Percentiles rank a stretch among this genome's conserved stretches.
These are phyloP conservation scores for Drosophila gaucha DNA, from an alignment of 2,888 invertebrate genomes.

Conservation along the genomic window DNA sequence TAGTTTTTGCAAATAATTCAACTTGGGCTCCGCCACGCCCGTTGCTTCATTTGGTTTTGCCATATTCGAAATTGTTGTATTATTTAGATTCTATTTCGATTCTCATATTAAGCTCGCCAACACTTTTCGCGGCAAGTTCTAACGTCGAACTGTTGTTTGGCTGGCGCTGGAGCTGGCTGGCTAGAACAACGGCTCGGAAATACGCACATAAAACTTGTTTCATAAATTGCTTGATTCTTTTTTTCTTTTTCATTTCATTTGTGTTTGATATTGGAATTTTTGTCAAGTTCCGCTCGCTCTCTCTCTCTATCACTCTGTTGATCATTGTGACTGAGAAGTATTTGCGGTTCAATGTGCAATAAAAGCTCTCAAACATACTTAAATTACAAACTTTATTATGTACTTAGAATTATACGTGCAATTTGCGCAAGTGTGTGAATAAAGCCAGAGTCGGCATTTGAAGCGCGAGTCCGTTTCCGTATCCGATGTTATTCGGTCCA, in stretches of 20 bases:
- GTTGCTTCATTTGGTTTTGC: slow-evolving; percentile 45
- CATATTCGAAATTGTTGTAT: slow-evolving; percentile 38
- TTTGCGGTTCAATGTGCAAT: slow-evolving; percentile 40
- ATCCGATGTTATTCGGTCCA: slow-evolving; percentile 93
- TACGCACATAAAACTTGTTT: slow-evolving; percentile 77
- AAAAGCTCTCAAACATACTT: slow-evolving; percentile 10
- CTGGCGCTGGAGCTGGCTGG: slow-evolving; percentile 12
- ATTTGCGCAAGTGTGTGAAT: too few species aligned
- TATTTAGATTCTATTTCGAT: slow-evolving; percentile 18
- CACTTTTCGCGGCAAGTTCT: slow-evolving; percentile 70
- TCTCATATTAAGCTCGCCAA: slow-evolving; percentile 43
- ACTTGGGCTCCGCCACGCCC: slow-evolving; percentile 46
- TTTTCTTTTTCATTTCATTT: slow-evolving; percentile 29
- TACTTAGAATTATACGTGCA: slow-evolving; percentile 25
- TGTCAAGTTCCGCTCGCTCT: slow-evolving; percentile 33
- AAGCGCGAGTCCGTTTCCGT: not conserved
- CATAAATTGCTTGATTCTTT: slow-evolving; percentile 54
- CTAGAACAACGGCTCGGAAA: slow-evolving; percentile 40
- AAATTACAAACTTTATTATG: slow-evolving; percentile 18
- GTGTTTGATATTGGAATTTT: slow-evolving; percentile 46
- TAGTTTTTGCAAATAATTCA: slow-evolving; percentile 79
- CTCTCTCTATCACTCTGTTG: slow-evolving; percentile 2
- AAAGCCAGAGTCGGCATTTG: not conserved
- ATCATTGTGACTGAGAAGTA: slow-evolving; percentile 36
- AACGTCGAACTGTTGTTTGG: slow-evolving; percentile 61